phyloP scores from a whole-genome alignment of 2,113 vertebrate genomes.

The Leptobrachium ailaonicum region DNA sequence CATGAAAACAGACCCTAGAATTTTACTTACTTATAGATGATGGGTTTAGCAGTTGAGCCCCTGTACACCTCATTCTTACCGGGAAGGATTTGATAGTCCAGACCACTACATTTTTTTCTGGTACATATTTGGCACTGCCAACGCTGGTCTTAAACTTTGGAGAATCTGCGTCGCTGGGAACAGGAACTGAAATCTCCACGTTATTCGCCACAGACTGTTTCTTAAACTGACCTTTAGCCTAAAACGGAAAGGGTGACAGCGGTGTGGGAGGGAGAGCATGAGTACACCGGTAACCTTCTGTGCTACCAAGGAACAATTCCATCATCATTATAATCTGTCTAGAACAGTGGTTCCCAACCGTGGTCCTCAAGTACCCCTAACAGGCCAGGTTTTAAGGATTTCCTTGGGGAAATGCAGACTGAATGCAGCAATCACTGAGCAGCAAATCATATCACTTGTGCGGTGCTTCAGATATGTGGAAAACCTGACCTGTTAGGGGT shows the following conservation, averaged over 20 bases:
- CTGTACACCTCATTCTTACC: constrained; percentile 64
- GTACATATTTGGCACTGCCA: constrained; percentile 84
- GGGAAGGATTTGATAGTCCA: constrained; percentile 96
- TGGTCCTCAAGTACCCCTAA: no score
- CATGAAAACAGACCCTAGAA: not conserved
- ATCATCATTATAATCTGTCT: no score
- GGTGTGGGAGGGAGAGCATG: not conserved
- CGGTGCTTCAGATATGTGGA: no score
- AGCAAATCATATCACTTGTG: no score
- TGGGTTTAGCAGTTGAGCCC: no score
- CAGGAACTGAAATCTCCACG: constrained; percentile 87
- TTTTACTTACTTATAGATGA: no score
- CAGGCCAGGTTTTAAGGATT: no score
- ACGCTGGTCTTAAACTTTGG: constrained; percentile 91
- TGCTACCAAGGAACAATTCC: not conserved
- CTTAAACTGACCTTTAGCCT: constrained; percentile 97
- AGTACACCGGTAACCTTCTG: not conserved
- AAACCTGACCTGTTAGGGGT: no score
- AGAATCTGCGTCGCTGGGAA: constrained; percentile 91
- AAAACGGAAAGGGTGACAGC: no score
- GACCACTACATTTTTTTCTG: constrained; percentile 85
- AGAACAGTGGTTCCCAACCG: no score
- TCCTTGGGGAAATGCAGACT: no score
- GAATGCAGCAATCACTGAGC: no score
- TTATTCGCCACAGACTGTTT: constrained; percentile 94